Conservation (phyloP, 2,888 invertebrate species). For the Altica lythri region DNA sequence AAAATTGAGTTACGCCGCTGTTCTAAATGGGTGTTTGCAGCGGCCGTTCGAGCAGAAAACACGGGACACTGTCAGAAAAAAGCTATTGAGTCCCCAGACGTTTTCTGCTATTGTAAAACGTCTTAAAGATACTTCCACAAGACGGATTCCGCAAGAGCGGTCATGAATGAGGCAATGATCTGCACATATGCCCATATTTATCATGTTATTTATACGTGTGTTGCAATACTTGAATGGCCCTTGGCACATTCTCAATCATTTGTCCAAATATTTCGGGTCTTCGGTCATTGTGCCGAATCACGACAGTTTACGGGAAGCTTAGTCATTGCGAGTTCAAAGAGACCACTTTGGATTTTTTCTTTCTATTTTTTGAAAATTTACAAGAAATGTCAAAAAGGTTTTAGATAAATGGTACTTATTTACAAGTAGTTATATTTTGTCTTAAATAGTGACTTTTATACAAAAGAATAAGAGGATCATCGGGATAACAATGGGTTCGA, state of each 20-base stretch:
- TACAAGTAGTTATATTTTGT: too few relatives aligned
- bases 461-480: too few relatives aligned
- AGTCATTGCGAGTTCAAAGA: constrained; percentile 23
- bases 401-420: not conserved
- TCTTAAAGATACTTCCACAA: constrained; percentile 37
- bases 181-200: constrained; percentile 40
- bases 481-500: too few relatives aligned
- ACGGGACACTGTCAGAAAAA: constrained; percentile 29
- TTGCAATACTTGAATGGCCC: constrained; percentile 34
- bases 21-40: constrained; percentile 20
- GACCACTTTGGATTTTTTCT: constrained; percentile 1
- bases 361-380: too few relatives aligned
- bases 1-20: not conserved
- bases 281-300: constrained; percentile 22
- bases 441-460: too few relatives aligned
- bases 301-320: constrained; percentile 18
- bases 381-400: not conserved
- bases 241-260: constrained; percentile 33
- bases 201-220: constrained; percentile 37
- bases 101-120: constrained; percentile 34
- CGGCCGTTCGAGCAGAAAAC: constrained; percentile 33
- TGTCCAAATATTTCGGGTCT: constrained; percentile 42
- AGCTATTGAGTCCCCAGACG: constrained; percentile 33
- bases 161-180: constrained; percentile 36
- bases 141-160: constrained; percentile 39